These are phyloP conservation scores for Mactra quadrangularis DNA, from an alignment of 1,140 invertebrate species.

Conservation along the genomic window DNA sequence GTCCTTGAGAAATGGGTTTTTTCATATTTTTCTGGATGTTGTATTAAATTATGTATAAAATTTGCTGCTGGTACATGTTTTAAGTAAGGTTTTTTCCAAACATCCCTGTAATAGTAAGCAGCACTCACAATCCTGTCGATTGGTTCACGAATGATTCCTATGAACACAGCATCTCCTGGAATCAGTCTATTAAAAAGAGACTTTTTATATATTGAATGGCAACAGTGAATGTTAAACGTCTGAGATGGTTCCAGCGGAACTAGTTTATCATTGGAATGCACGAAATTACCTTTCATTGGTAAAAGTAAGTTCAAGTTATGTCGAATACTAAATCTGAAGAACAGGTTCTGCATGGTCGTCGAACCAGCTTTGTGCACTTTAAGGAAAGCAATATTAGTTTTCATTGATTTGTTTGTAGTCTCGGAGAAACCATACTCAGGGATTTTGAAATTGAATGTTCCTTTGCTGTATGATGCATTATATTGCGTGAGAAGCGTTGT, in stretches of 20 bases:
- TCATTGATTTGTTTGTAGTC: no score
- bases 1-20: slow-evolving; percentile 10
- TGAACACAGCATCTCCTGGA: slow-evolving; percentile 63
- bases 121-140: slow-evolving; percentile 64
- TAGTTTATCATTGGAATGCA: neutral
- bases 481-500: no score
- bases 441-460: no score
- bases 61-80: slow-evolving; percentile 48
- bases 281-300: slow-evolving; percentile 69
- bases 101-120: slow-evolving; percentile 63
- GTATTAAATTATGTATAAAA: slow-evolving; percentile 45
- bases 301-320: slow-evolving; percentile 84
- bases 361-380: slow-evolving; percentile 84
- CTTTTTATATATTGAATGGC: slow-evolving; percentile 62
- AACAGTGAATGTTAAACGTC: slow-evolving; percentile 17
- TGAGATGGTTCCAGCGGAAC: neutral
- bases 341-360: slow-evolving; percentile 84
- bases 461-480: no score
- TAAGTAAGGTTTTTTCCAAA: slow-evolving; percentile 14
- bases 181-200: slow-evolving; percentile 48
- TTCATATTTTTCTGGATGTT: slow-evolving; percentile 40
- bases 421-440: no score
- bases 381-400: slow-evolving; percentile 15
- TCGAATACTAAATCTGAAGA: slow-evolving; percentile 84
- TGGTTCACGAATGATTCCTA: slow-evolving; percentile 70